Evolutionary conservation across 2,888 invertebrate genomes (phyloP).

Genomic region (Drosophila differens): DNA sequence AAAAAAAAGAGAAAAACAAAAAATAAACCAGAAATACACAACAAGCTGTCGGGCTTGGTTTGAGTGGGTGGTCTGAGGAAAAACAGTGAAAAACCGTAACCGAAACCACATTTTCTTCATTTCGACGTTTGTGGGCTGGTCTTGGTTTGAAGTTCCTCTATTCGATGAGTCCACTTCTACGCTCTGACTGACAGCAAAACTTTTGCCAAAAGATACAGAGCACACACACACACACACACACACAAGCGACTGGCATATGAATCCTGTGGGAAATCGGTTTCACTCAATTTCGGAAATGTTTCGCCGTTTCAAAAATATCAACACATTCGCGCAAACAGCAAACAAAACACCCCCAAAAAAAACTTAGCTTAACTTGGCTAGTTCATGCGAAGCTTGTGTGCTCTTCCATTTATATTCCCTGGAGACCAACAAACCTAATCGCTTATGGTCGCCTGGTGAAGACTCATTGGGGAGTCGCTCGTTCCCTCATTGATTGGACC

Average conservation of each 20-base stretch:
- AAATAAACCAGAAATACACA: slow-evolving; percentile 33
- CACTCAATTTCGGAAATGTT: slow-evolving; percentile 78
- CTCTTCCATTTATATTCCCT: slow-evolving; percentile 46
- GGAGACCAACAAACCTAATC: slow-evolving; percentile 80
- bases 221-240: slow-evolving; percentile 24
- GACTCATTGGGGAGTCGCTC: slow-evolving; percentile 62
- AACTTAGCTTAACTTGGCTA: slow-evolving; percentile 2
- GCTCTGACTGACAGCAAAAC: slow-evolving; percentile 53
- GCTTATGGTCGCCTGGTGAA: slow-evolving; percentile 74
- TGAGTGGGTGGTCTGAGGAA: slow-evolving; percentile 27
- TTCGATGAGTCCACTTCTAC: slow-evolving; percentile 45
- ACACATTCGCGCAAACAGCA: slow-evolving; percentile 46
- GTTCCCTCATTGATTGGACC: slow-evolving; percentile 53
- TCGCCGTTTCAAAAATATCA: slow-evolving; percentile 58
- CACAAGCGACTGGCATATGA: slow-evolving; percentile 37
- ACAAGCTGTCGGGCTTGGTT: slow-evolving; percentile 50
- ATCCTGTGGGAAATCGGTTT: slow-evolving; percentile 80
- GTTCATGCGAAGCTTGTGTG: background rate
- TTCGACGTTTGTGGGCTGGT: slow-evolving; percentile 69
- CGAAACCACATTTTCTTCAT: slow-evolving; percentile 82
- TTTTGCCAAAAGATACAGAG: slow-evolving; percentile 33
- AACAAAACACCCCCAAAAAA: slow-evolving; percentile 31
- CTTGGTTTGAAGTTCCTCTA: slow-evolving; percentile 39
- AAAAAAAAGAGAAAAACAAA: slow-evolving; percentile 20
- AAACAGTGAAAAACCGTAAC: slow-evolving; percentile 83